Percentiles rank a stretch among this genome's conserved stretches.
Conservation (phyloP, 1,140 invertebrate species). For the Chymomyza costata region DNA sequence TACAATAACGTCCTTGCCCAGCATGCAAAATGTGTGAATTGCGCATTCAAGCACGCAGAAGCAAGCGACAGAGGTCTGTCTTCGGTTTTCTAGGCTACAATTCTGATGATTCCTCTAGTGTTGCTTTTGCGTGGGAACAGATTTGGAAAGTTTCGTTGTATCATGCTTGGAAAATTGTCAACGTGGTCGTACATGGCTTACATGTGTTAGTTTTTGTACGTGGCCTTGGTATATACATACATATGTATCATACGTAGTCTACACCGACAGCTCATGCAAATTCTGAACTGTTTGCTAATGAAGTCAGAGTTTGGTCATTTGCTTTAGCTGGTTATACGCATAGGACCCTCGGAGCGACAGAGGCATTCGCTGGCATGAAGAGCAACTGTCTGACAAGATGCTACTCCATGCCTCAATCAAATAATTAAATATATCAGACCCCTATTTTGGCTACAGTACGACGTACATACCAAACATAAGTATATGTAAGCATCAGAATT, state of each 20-base stretch:
- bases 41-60: conserved; percentile 13
- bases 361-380: background rate
- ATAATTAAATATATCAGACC: conserved; percentile 26
- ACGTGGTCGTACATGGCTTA: conserved; percentile 19
- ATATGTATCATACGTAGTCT: too few species aligned
- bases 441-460: too few species aligned
- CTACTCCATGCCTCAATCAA: conserved; percentile 25
- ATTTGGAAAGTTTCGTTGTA: conserved; percentile 22
- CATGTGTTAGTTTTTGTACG: too few species aligned
- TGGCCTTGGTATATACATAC: too few species aligned
- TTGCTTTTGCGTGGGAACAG: conserved; percentile 40
- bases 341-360: background rate
- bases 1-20: conserved; percentile 12
- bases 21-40: conserved; percentile 46
- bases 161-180: background rate
- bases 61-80: conserved; percentile 6
- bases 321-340: too few species aligned
- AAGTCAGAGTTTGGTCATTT: too few species aligned
- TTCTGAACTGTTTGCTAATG: too few species aligned
- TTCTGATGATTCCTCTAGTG: conserved; percentile 22
- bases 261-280: too few species aligned
- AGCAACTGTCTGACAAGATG: conserved; percentile 1
- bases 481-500: conserved; percentile 19
- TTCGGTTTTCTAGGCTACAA: background rate
- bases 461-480: too few species aligned